These are phyloP conservation scores for Xestia c-nigrum DNA, from an alignment of 2,888 invertebrate genomes.

Conservation along the genomic window DNA sequence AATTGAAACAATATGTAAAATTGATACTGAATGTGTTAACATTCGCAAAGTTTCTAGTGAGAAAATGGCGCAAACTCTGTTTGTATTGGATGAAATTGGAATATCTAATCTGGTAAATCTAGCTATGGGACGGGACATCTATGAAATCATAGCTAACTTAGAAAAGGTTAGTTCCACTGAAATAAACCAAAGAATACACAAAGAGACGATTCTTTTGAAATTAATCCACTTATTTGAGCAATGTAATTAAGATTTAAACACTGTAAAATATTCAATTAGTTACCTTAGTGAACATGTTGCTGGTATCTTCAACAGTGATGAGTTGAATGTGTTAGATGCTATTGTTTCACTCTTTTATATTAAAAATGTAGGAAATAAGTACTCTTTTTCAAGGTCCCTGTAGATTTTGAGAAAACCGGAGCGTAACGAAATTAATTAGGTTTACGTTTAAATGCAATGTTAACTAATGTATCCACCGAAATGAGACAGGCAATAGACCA, in stretches of 20 bases:
- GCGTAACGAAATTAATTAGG: conserved; percentile 79
- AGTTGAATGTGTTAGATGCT: conserved; percentile 75
- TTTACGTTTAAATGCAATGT: conserved; percentile 71
- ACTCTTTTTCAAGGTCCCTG: conserved; percentile 78
- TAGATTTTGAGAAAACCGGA: conserved; percentile 80
- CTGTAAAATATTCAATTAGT: conserved; percentile 69
- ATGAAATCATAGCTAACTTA: not conserved
- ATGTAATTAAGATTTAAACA: conserved; percentile 49
- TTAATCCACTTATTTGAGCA: conserved; percentile 26
- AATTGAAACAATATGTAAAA: not conserved
- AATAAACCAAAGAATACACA: not conserved
- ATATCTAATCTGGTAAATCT: not conserved
- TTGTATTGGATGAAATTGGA: not conserved
- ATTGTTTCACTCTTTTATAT: conserved; percentile 82
- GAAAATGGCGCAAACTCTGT: not conserved
- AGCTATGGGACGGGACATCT: not conserved
- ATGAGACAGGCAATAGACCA: conserved; percentile 43
- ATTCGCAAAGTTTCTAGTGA: not conserved
- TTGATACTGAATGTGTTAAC: not conserved
- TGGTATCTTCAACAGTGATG: conserved; percentile 76
- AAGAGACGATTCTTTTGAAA: conserved; percentile 6
- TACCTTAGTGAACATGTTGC: conserved; percentile 83
- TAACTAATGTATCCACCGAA: conserved; percentile 60
- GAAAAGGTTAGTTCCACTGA: not conserved
- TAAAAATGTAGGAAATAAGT: conserved; percentile 77